Conservation (phyloP, 23 tunicate genomes). For the Halocynthia aurantium region DNA sequence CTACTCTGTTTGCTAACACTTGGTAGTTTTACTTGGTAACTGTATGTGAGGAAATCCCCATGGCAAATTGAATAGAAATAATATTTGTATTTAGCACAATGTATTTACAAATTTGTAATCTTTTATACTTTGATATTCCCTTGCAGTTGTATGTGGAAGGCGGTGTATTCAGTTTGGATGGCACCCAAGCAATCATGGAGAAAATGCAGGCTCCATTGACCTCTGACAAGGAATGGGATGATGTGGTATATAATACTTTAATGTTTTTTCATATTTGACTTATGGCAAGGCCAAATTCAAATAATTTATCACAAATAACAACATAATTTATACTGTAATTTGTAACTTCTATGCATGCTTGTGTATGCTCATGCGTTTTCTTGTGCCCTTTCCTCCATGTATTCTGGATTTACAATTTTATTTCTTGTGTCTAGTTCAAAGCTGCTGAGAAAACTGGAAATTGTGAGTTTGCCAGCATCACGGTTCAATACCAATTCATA, state of each 20-base stretch:
- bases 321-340: too few species aligned
- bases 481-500: constrained; percentile 61
- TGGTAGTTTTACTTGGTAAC: not conserved
- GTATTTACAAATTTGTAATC: not conserved
- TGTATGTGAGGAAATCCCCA: not conserved
- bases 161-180: constrained; percentile 86
- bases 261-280: too few species aligned
- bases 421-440: constrained; percentile 7
- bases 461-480: constrained; percentile 72
- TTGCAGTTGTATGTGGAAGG: constrained; percentile 66
- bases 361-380: too few species aligned
- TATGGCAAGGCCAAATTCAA: too few species aligned
- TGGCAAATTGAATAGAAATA: too few species aligned
- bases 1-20: not conserved
- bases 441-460: constrained; percentile 38
- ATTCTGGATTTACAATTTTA: too few species aligned
- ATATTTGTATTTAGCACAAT: not conserved
- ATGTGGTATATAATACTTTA: not conserved
- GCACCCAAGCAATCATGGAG: constrained; percentile 56
- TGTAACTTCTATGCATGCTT: too few species aligned
- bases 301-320: too few species aligned
- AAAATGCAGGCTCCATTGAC: constrained; percentile 48
- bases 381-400: too few species aligned
- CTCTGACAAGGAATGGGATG: constrained; percentile 11
- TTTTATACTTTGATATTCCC: not conserved